These are phyloP conservation scores for Eumaeus atala DNA, from an alignment of 1,140 invertebrate species.

Conservation along the genomic window DNA sequence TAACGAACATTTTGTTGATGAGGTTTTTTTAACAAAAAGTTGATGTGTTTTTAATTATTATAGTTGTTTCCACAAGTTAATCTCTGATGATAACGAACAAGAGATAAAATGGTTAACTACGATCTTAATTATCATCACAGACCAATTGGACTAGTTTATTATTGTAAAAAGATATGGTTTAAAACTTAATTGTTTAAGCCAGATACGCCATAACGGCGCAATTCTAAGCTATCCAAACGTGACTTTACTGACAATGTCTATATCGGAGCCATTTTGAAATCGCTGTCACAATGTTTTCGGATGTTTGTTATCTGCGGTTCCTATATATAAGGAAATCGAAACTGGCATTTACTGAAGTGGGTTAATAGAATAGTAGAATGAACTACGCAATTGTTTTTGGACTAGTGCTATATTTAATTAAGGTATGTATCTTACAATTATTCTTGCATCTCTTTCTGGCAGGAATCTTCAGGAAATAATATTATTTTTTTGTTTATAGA, in stretches of 20 bases:
- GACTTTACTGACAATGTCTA: neutral
- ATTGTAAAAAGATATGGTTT: neutral
- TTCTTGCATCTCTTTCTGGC: neutral
- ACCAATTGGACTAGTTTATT: neutral
- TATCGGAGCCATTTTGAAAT: constrained; percentile 6
- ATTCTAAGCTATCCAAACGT: neutral
- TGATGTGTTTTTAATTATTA: too few species aligned
- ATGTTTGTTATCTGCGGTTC: neutral
- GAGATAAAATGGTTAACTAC: too few species aligned
- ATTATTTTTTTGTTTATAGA: too few species aligned
- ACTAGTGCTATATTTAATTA: neutral
- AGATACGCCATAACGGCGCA: neutral
- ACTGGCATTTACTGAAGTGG: constrained; percentile 14
- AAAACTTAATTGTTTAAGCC: neutral
- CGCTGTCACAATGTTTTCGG: constrained; percentile 6
- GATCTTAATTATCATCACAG: neutral
- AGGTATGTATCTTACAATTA: neutral
- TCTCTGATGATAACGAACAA: too few species aligned
- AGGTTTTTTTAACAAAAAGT: too few species aligned
- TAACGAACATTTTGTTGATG: too few species aligned
- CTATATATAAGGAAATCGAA: constrained; percentile 18
- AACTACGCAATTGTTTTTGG: neutral
- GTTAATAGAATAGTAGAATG: neutral
- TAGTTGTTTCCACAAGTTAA: too few species aligned
- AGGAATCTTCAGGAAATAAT: too few species aligned